phyloP scores from a whole-genome alignment of 1,140 invertebrate genomes.

The Polyergus mexicanus region DNA sequence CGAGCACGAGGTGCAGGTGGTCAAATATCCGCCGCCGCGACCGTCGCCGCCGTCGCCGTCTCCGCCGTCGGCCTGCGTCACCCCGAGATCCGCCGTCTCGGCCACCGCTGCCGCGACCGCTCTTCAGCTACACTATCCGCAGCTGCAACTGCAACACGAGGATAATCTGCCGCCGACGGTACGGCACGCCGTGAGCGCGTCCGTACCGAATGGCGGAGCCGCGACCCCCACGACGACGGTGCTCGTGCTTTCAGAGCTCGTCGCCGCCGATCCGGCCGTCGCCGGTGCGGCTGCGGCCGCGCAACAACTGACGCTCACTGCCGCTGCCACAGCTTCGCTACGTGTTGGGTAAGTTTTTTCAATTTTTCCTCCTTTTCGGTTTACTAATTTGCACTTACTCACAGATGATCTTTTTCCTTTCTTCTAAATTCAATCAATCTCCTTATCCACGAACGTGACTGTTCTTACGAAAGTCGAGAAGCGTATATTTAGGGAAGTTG shows the following conservation, averaged over 20 bases:
- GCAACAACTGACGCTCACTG: conserved; percentile 80
- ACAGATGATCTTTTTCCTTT: neutral
- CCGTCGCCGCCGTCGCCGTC: conserved; percentile 79
- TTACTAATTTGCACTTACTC: neutral
- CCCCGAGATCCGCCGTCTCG: conserved; percentile 74
- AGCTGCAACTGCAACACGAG: conserved; percentile 85
- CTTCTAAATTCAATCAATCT: neutral
- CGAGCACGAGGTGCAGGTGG: conserved; percentile 84
- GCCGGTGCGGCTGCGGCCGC: conserved; percentile 72
- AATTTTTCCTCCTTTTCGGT: conserved; percentile 28
- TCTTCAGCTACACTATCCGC: conserved; percentile 84
- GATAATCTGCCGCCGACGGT: conserved; percentile 82
- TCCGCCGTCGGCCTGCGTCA: conserved; percentile 86
- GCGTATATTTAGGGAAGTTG: neutral
- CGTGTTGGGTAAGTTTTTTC: conserved; percentile 82
- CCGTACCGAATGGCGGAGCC: conserved; percentile 79
- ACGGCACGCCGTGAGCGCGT: conserved; percentile 78
- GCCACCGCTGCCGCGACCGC: conserved; percentile 82
- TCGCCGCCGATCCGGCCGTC: conserved; percentile 82
- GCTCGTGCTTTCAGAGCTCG: conserved; percentile 87
- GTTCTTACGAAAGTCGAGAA: neutral
- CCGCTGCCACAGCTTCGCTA: conserved; percentile 79
- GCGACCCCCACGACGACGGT: conserved; percentile 87
- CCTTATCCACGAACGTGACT: too few relatives aligned
- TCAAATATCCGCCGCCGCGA: conserved; percentile 84